phyloP scores from a whole-genome alignment of 2,113 vertebrate genomes.

The Oplegnathus fasciatus region DNA sequence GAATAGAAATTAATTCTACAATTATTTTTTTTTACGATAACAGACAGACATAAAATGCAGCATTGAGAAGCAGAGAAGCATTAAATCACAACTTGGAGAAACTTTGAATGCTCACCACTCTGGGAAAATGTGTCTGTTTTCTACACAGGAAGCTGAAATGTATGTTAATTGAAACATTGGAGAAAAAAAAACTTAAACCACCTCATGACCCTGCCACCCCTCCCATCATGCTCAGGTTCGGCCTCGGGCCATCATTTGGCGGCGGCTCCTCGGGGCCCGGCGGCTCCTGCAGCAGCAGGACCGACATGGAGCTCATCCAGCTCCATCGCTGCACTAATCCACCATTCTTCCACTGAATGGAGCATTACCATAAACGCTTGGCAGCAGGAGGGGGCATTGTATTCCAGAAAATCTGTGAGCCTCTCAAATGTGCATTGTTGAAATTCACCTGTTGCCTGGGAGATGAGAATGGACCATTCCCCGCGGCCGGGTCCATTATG shows the following conservation, averaged over 20 bases:
- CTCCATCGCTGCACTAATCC: constrained; percentile 76
- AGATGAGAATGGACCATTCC: constrained; percentile 62
- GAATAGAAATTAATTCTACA: no score
- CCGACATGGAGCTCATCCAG: constrained; percentile 70
- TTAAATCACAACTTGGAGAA: not conserved
- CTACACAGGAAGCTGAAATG: not conserved
- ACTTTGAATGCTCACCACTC: not conserved
- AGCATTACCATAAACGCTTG: constrained; percentile 81
- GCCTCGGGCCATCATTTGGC: constrained; percentile 6
- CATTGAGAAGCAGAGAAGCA: no score
- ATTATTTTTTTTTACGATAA: no score
- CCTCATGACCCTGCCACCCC: not conserved
- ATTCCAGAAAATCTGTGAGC: constrained; percentile 71
- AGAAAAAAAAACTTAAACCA: not conserved
- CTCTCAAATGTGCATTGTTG: constrained; percentile 73
- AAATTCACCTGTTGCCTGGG: constrained; percentile 74
- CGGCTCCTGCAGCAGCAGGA: constrained; percentile 52
- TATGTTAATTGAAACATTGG: constrained; percentile 9
- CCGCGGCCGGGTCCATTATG: constrained; percentile 64
- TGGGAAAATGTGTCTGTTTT: not conserved
- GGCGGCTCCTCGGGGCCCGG: constrained; percentile 8
- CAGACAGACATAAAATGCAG: no score
- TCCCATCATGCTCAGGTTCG: constrained; percentile 7
- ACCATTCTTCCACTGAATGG: constrained; percentile 77
- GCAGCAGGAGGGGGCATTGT: constrained; percentile 70